Evolutionary conservation across 2,888 invertebrate genomes (phyloP), one percentile per base, ranked within the genome.

Genomic region (Dryobota labecula): DNA sequence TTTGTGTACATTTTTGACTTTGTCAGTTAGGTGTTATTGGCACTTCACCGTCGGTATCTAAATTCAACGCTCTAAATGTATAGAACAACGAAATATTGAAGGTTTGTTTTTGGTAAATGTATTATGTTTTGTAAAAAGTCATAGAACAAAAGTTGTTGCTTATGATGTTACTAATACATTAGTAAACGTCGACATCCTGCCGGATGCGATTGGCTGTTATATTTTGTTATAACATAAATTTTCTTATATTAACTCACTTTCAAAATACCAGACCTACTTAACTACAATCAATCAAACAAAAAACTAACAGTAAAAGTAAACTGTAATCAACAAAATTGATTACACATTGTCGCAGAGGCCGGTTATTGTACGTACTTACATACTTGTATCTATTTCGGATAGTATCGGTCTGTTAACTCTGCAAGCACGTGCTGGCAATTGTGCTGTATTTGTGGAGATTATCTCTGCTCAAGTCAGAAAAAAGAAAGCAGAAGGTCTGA

Each of bases 381-480:
- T 38, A 36, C 33, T 11, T 27, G 43, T 80, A 77, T 80, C 68
- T 69, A 47, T 67, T 81, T 56, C 73, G 63, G 63, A 73, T 77
- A 80, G 66, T 77, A 66, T 80, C 73, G 62, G 62, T 80, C 47
- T 73, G 73, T 72, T 75, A 70, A 66, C 72, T 75, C 70, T 67
- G 60, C 58, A 58, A 65, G 83, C 90, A 88, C 89, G 89, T 87
- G 90, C 83, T 83, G 56, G 74, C 73, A 76, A 66, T 83, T 83
- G 84, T 67, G 70, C 66, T 76, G 79, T 70, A 70, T 82, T 75
- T 76, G 70, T 61, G 65, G 66, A 82, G 80, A 80, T 80, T 78
- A 80, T 74, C 82, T 69, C 20, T 1, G 24, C 0, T 20, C 24
- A n/a, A 61, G 6, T 7, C 7, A n/a, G 3, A 6, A 49, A 57